These are phyloP conservation scores for Entosphenus tridentatus DNA, from an alignment of 2,113 vertebrate species.

Conservation along the genomic window DNA sequence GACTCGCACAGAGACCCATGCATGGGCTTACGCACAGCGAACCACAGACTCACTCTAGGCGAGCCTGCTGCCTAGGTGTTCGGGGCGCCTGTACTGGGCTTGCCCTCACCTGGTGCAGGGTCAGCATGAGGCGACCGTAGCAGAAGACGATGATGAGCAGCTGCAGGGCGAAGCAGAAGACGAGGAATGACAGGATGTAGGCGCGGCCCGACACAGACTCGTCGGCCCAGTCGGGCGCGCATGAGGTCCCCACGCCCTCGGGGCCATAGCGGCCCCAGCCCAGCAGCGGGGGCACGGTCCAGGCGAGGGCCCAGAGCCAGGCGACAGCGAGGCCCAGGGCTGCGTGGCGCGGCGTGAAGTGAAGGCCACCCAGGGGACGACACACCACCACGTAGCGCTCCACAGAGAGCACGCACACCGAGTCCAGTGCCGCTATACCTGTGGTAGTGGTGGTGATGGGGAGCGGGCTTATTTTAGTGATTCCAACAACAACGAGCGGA, in stretches of 20 bases:
- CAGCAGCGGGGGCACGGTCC: background rate
- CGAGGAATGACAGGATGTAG: background rate
- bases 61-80: too few relatives aligned
- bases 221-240: background rate
- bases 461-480: too few relatives aligned
- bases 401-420: background rate
- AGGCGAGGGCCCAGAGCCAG: background rate
- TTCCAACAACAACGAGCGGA: too few relatives aligned
- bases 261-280: slow-evolving; percentile 1
- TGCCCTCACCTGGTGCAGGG: background rate
- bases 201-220: background rate
- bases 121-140: background rate
- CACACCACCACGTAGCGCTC: slow-evolving; percentile 3
- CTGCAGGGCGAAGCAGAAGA: background rate
- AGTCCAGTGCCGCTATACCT: background rate
- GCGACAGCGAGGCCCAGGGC: background rate
- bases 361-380: background rate
- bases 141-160: slow-evolving; percentile 1
- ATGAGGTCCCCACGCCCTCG: background rate
- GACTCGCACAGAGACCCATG: too few relatives aligned
- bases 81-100: background rate
- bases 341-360: background rate
- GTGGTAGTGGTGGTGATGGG: background rate
- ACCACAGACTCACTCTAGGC: too few relatives aligned
- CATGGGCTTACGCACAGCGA: too few relatives aligned